These are phyloP conservation scores for Odontocolon sp. DNA, from an alignment of 2,888 invertebrate species.

Conservation along the genomic window DNA sequence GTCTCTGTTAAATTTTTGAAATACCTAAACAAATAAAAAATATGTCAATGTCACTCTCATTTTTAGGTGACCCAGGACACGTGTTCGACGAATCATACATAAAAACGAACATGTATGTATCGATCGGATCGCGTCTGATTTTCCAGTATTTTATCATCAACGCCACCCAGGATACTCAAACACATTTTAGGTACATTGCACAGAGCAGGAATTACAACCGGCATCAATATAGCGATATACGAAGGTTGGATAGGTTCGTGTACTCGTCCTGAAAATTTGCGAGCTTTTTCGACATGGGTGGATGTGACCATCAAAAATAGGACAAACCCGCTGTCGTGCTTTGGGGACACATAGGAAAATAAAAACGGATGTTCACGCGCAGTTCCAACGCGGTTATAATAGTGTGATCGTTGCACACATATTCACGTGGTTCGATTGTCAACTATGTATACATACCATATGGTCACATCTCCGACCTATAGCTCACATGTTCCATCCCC, in stretches of 20 bases:
- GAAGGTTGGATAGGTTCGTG: neutral
- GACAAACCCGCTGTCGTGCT: neutral
- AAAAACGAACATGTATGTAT: neutral
- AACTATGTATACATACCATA: neutral
- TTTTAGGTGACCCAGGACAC: slow-evolving; percentile 6
- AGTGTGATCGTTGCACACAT: neutral
- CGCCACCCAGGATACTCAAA: slow-evolving; percentile 34
- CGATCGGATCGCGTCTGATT: slow-evolving; percentile 27
- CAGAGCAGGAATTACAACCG: neutral
- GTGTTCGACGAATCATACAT: slow-evolving; percentile 11
- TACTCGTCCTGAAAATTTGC: slow-evolving; percentile 30
- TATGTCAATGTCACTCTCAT: no score
- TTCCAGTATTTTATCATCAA: slow-evolving; percentile 42
- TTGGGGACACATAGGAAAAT: neutral
- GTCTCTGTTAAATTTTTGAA: no score
- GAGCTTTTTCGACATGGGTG: slow-evolving; percentile 35
- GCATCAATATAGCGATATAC: neutral
- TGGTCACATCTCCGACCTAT: no score
- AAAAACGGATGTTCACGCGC: slow-evolving; percentile 15
- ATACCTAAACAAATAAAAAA: no score
- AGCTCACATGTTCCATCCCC: slow-evolving; percentile 13
- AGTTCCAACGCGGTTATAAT: slow-evolving; percentile 11
- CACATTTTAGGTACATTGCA: slow-evolving; percentile 15
- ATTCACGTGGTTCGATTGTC: slow-evolving; percentile 17
- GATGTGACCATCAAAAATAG: slow-evolving; percentile 27